Conservation (phyloP, 2,888 invertebrate genomes). For the Lasius platythorax region DNA sequence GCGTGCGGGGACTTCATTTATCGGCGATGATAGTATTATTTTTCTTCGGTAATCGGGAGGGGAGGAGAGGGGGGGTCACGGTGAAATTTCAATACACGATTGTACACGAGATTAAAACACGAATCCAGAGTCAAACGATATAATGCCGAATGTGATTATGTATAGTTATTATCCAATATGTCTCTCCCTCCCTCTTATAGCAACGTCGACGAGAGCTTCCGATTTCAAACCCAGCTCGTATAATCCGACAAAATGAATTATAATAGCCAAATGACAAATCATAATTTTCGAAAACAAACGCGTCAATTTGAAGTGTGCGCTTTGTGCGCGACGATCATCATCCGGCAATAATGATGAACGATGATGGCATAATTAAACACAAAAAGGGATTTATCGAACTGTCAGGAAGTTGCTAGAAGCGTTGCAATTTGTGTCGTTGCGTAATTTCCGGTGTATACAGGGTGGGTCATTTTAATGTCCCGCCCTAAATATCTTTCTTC, state of each 20-base stretch:
- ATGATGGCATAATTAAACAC: conserved; percentile 15
- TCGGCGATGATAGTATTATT: background rate
- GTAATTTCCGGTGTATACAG: background rate
- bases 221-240: conserved; percentile 19
- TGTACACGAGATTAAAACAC: background rate
- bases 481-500: no score
- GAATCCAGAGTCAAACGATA: conserved; percentile 14
- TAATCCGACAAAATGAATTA: conserved; percentile 39
- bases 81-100: background rate
- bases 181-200: background rate
- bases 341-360: conserved; percentile 21
- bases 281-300: conserved; percentile 45
- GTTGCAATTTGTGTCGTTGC: background rate
- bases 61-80: no score
- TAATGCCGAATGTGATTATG: conserved; percentile 22
- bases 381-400: background rate
- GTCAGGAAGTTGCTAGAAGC: background rate
- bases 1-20: conserved; percentile 1
- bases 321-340: conserved; percentile 19
- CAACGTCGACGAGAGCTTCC: conserved; percentile 2
- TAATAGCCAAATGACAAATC: conserved; percentile 33
- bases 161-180: conserved; percentile 31
- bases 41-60: background rate
- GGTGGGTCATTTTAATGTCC: no score
- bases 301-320: conserved; percentile 37